A percentile compares a stretch with the other conserved stretches of the same genome.
Evolutionary conservation across 2,113 vertebrate species (phyloP).

Genomic region (Mola mola): DNA sequence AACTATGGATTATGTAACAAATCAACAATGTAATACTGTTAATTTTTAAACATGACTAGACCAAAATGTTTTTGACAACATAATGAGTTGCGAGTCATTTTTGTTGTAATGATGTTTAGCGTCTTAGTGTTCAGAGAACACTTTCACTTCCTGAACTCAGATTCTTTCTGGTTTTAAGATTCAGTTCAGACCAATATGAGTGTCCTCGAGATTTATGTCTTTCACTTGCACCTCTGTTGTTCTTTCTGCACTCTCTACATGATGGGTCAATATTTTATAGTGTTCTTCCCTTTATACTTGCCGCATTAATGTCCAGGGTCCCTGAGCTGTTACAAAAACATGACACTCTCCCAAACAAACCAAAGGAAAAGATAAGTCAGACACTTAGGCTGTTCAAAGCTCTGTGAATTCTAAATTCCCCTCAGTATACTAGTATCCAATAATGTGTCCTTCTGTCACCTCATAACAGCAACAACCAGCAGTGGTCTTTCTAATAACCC

Average conservation of each 20-base stretch:
- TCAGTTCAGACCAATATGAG: not conserved
- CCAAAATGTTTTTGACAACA: no score
- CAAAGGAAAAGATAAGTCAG: constrained; percentile 12
- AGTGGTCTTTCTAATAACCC: no score
- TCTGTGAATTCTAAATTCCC: not conserved
- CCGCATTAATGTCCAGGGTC: not conserved
- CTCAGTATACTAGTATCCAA: not conserved
- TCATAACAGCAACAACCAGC: constrained; percentile 9
- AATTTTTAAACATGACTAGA: no score
- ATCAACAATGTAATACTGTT: no score
- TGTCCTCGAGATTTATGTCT: not conserved
- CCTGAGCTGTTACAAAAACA: constrained; percentile 1
- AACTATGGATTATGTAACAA: no score
- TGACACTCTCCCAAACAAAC: not conserved
- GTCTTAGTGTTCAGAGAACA: no score
- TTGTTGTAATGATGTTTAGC: no score
- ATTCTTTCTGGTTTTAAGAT: constrained; percentile 5
- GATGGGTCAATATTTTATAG: constrained; percentile 16
- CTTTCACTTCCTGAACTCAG: not conserved
- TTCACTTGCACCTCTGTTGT: not conserved
- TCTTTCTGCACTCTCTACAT: constrained; percentile 10
- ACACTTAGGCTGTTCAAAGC: not conserved
- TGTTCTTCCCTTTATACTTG: not conserved
- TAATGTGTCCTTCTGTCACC: not conserved
- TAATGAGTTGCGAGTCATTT: no score